Evolutionary conservation across 1,140 invertebrate genomes (phyloP).

Genomic region (Bombus ignitus): DNA sequence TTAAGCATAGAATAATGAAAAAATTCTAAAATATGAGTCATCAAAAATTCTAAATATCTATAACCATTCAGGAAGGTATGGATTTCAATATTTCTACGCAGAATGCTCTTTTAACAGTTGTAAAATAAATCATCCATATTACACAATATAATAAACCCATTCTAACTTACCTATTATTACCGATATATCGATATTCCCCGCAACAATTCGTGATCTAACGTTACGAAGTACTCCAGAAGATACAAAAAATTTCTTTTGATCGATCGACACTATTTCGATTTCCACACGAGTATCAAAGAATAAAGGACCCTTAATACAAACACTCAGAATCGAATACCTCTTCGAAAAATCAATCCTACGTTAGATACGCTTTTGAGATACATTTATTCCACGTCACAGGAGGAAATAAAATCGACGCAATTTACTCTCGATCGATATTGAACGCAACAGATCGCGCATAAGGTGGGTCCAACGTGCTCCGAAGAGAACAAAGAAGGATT

Average conservation of each 20-base stretch:
- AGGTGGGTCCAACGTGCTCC: background rate
- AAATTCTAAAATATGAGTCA: background rate
- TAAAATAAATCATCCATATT: background rate
- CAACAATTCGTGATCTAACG: too few relatives aligned
- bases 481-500: slow-evolving; percentile 68
- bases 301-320: background rate
- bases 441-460: background rate
- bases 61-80: background rate
- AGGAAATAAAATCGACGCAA: slow-evolving; percentile 7
- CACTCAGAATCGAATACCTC: background rate
- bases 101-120: background rate
- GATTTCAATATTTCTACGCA: background rate
- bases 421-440: slow-evolving; percentile 8
- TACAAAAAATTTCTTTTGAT: background rate
- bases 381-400: background rate
- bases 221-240: background rate
- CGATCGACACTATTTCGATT: too few relatives aligned
- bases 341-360: background rate
- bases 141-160: too few relatives aligned
- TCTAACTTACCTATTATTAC: too few relatives aligned
- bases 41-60: background rate
- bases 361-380: background rate
- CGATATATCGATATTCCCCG: background rate
- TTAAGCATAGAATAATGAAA: background rate
- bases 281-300: background rate